Evolutionary conservation across 2,113 vertebrate species (phyloP).

Genomic region (Lagopus muta): DNA sequence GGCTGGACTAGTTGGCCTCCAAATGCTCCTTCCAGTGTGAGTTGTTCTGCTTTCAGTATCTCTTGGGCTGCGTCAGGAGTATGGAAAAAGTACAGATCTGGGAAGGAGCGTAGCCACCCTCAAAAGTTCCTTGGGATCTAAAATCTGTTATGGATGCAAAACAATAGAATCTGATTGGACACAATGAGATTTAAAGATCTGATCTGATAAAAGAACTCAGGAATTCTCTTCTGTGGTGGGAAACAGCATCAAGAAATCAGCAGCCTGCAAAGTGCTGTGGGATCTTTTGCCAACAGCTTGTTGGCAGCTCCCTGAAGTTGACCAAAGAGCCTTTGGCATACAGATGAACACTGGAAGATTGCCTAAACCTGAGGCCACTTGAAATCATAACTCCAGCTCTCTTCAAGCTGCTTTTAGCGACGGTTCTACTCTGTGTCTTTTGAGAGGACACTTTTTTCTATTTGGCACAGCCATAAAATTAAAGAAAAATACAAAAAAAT

Average conservation of each 20-base stretch:
- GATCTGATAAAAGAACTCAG: not conserved
- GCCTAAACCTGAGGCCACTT: not conserved
- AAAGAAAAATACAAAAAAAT: not conserved
- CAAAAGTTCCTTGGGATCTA: not conserved
- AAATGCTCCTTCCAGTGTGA: not conserved
- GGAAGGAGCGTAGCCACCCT: not conserved
- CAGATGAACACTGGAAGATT: not conserved
- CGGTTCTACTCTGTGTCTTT: not conserved
- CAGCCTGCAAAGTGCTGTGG: not conserved
- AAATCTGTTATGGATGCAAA: not conserved
- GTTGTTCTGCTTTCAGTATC: not conserved
- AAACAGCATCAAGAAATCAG: not conserved
- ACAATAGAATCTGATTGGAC: not conserved
- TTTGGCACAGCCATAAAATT: not conserved
- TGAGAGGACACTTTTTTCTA: not conserved
- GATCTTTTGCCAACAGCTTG: not conserved
- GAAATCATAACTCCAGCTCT: not conserved
- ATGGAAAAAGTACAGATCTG: not conserved
- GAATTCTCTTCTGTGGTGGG: not conserved
- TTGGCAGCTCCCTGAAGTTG: not conserved
- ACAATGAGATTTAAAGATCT: not conserved
- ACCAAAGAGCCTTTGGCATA: rapidly evolving
- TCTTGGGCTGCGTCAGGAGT: not conserved
- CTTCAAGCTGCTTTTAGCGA: not conserved
- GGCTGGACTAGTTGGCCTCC: not conserved